Base-by-base conservation (phyloP, 2,797 vertebrate genomes). In the Chrysocyon brachyurus region DNA sequence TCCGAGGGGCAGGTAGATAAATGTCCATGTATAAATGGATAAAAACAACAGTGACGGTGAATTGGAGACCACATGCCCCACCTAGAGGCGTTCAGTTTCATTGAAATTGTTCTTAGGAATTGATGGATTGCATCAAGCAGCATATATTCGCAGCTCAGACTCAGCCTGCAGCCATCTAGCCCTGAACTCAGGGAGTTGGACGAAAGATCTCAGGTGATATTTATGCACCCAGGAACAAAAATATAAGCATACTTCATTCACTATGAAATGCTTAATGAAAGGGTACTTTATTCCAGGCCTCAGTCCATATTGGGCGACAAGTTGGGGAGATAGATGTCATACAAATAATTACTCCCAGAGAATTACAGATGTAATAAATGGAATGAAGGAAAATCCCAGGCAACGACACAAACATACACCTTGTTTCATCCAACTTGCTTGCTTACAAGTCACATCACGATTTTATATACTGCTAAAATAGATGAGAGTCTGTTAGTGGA, bases 351-450 rank as follows among this genome's bases (percentile, higher is more conserved):
- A 52, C 6, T 46, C 16, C 46, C 28, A n/a, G n/a, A 88, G 49
- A 88, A 83, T 64, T 81, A 40, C 16, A 59, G 63, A 84, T 61
- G 15, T 87, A 52, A 63, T 94, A 77, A 92, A n/a, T 49, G 11
- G 31, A 81, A 63, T 81, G 68, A 64, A 40, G 66, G 81, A 93
- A 88, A 92, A 92, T 46, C 16, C 8, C 12, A 54, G 63, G n/a
- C 17, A 95, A 49, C 26, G 77, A 24, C 78, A 81, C 81, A 92
- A 90, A 57, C 63, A 6, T 22, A 61, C 33, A 21, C 15, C 33
- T 26, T 24, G 12, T 70, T 92, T 97, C 68, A 46, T 81, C 83
- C 96, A 89, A 54, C 7, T 40, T 82, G 33, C 33, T 61, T 73
- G 3, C 40, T 54, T 85, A 6, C 86, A 90, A 85, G 40, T 83